phyloP scores from a whole-genome alignment of 2,888 invertebrate species.

The Corbicula japonica region DNA sequence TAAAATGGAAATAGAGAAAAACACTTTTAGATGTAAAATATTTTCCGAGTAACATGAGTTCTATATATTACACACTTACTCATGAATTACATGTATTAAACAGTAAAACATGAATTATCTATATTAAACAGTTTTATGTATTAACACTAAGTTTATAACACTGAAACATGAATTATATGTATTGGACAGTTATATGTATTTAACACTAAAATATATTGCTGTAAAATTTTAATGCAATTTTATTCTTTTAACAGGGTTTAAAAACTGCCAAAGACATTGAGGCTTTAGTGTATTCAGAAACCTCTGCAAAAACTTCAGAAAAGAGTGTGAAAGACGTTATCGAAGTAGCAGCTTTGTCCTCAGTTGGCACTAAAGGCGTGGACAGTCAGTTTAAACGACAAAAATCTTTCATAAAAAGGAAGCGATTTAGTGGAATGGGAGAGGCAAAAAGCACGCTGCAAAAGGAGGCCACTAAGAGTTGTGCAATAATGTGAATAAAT shows the following conservation, averaged over 20 bases:
- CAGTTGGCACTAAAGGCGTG: constrained; percentile 73
- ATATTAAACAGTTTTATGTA: no score
- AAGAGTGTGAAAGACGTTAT: constrained; percentile 90
- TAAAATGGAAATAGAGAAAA: no score
- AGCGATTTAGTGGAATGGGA: constrained; percentile 79
- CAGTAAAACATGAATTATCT: no score
- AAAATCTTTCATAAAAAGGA: constrained; percentile 75
- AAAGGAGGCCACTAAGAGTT: constrained; percentile 82
- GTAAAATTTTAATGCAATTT: no score
- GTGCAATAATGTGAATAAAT: constrained; percentile 81
- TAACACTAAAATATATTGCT: no score
- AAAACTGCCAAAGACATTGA: constrained; percentile 90
- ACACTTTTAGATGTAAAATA: no score
- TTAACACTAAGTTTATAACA: no score
- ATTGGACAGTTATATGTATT: no score
- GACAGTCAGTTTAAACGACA: constrained; percentile 71
- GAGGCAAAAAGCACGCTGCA: constrained; percentile 80
- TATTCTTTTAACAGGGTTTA: constrained; percentile 88
- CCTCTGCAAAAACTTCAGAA: constrained; percentile 89
- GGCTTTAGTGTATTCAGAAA: constrained; percentile 90
- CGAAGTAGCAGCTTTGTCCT: constrained; percentile 89
- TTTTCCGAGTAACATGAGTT: background rate
- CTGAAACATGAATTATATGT: no score
- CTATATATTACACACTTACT: no score
- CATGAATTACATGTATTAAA: no score